phyloP scores from a whole-genome alignment of 1,140 invertebrate genomes.

The Diorhabda sublineata region DNA sequence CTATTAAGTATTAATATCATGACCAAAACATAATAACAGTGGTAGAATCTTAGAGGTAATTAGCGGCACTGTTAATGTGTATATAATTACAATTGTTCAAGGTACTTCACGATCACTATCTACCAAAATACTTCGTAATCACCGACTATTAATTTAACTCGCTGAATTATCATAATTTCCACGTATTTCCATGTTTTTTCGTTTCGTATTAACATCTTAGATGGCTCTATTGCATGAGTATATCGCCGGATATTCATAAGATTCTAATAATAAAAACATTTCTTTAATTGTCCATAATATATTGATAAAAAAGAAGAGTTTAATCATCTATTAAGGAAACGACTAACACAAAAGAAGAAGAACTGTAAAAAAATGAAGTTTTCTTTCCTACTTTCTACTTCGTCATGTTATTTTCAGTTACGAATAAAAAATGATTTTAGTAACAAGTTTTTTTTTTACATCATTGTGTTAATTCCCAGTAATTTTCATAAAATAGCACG shows the following conservation, averaged over 20 bases:
- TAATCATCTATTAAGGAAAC: too few species aligned
- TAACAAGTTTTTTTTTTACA: too few species aligned
- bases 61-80: conserved; percentile 42
- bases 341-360: too few species aligned
- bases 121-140: conserved; percentile 30
- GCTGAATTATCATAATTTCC: conserved; percentile 40
- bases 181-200: conserved; percentile 23
- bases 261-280: too few species aligned
- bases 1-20: conserved; percentile 44
- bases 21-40: conserved; percentile 40
- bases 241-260: too few species aligned
- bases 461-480: background rate
- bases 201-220: conserved; percentile 32
- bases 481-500: background rate
- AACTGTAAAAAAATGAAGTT: too few species aligned
- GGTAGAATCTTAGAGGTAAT: conserved; percentile 37
- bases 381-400: too few species aligned
- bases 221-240: conserved; percentile 34
- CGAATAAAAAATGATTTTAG: too few species aligned
- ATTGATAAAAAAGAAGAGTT: too few species aligned
- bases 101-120: conserved; percentile 41
- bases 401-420: too few species aligned
- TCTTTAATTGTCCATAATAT: too few species aligned
- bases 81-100: conserved; percentile 43
- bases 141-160: conserved; percentile 31